Evolutionary conservation across 53 echinoderm and acorn worm genomes (phyloP), one percentile per base, ranked within the genome.

Genomic region (Arbacia lixula): DNA sequence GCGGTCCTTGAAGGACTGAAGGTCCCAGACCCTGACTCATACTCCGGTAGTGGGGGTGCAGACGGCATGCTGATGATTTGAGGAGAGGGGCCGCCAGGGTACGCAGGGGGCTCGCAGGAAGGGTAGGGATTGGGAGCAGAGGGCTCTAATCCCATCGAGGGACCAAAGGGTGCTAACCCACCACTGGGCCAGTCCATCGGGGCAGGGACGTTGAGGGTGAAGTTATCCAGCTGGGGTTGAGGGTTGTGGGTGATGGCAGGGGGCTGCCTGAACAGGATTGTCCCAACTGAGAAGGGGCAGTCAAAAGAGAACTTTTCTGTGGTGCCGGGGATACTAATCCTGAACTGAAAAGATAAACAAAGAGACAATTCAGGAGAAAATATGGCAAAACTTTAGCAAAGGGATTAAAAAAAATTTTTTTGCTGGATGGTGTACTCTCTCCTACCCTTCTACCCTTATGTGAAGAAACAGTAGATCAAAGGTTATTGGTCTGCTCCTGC

Each of bases 11-110:
- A 1, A 0, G 22, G 33, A 14, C 24, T 51, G 3, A 38, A 38
- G 2, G 26, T 40, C 27, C 60, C 79, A 3, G 79, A 60, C n/a
- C 76, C 60, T 3, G 79, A 78, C 24, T 78, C 79, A 28, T 78
- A 78, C 40, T 78, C 39, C 12, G 79, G 39, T 40, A 78, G 60
- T 12, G 79, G 79, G 10, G 79, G 79, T 38, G 79, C 79, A 28
- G 39, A 60, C 3, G 79, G 79, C 5, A 40, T 2, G 42, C 27
- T 78, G 12, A 40, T 0, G 1, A 19, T 28, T 27, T 36, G 12
- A 11, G 60, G 40, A 16, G 60, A 25, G 24, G 79, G 60, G 1
- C 60, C 40, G 17, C 60, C 60, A 0, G 58, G 79, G 28, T 60
- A 57, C 60, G 57, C 25, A 4, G 79, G 79, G 16, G 79, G 58